Evolutionary conservation across 2,888 invertebrate genomes (phyloP), one percentile per base, ranked within the genome.

Genomic region (Steromphala cineraria): DNA sequence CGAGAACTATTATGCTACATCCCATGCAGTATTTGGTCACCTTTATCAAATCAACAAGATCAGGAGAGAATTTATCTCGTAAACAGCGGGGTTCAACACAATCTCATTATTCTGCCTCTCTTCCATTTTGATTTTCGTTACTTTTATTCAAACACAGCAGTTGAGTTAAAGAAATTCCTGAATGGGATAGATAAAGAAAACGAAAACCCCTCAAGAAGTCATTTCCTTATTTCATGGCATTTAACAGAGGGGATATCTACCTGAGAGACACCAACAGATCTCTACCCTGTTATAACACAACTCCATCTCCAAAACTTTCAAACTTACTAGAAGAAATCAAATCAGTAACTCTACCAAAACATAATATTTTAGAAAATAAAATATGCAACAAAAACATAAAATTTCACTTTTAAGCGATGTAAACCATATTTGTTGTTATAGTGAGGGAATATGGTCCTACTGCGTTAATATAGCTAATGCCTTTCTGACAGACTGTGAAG

Each of bases 391-490:
- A 46, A 1, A 13, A 46, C 46, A 46, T 46, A 1, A 10, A 46
- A 46, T 1, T 13, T 10, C 46, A 46, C 5, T 46, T 46, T 46
- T 46, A 46, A 46, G 13, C 46, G 62, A 62, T 62, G 62, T 62
- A 28, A n/a, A 24, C 62, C 28, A 28, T 28, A 24, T 62, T 13
- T 24, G 15, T 24, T 62, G 62, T 62, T 62, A 62, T 62, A 62
- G 15, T 62, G 62, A 62, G 62, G 24, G 62, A 28, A 28, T 24
- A 62, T 28, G 15, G 62, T 62, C 62, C 62, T 62, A 28, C 62
- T 62, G 62, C 13, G 62, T 28, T 75, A 75, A 75, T 75, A 75
- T n/a, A 19, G 75, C 52, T 75, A 40, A 75, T 75, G 75, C 75
- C 75, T 52, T 24, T 62, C 52, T 40, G 52, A 75, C 75, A 75